Percentiles rank a stretch among this genome's conserved stretches.
Conservation (phyloP, 2,888 invertebrate species). For the Erpobdella octoculata region DNA sequence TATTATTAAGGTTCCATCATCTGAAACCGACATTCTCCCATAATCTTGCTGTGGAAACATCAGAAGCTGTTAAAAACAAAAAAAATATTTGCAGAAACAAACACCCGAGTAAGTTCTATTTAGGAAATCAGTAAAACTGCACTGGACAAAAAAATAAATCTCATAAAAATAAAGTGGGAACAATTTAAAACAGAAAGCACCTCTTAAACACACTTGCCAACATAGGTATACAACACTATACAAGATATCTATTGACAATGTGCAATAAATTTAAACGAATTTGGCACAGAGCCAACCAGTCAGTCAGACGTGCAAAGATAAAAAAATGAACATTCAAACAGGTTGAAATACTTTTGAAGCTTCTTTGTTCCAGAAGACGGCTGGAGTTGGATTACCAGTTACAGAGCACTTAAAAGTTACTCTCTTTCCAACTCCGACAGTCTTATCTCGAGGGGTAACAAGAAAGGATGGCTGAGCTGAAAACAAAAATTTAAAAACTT, state of each 20-base stretch:
- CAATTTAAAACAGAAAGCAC: background rate
- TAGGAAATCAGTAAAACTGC: background rate
- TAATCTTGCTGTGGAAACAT: constrained; percentile 41
- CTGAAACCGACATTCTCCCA: constrained; percentile 78
- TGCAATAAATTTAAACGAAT: background rate
- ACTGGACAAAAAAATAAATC: background rate
- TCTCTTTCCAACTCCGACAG: constrained; percentile 36
- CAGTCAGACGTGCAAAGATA: background rate
- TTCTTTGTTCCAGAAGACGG: constrained; percentile 39
- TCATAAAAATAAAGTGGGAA: background rate
- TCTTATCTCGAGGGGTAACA: constrained; percentile 38
- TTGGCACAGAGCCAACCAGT: too few species aligned
- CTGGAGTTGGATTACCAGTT: constrained; percentile 38
- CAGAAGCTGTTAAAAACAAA: constrained; percentile 52
- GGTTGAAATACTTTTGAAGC: constrained; percentile 28
- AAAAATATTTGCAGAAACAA: background rate
- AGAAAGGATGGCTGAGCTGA: constrained; percentile 37
- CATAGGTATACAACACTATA: background rate
- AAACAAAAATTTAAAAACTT: too few species aligned
- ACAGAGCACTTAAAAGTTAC: constrained; percentile 38
- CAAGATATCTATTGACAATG: background rate
- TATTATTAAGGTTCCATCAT: constrained; percentile 51
- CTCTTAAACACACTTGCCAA: background rate
- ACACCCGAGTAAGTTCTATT: background rate
- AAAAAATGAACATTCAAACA: background rate